These are phyloP conservation scores for Actinostola sp. DNA, from an alignment of 92 coral and sea anemone genomes.

Conservation along the genomic window DNA sequence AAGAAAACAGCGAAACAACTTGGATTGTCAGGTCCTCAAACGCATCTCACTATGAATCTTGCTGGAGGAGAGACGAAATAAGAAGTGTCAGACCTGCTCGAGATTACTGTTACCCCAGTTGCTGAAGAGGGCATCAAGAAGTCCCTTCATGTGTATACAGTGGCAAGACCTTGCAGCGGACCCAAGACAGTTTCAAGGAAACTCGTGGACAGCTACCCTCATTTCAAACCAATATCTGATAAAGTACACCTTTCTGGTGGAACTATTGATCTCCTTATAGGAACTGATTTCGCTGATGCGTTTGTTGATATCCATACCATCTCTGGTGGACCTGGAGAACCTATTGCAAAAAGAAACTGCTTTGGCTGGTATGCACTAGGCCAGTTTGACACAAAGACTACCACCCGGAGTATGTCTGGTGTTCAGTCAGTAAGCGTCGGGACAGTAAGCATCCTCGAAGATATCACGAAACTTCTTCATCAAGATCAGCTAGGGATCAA, in stretches of 20 bases:
- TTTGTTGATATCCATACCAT: conserved; percentile 42
- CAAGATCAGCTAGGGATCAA: conserved; percentile 62
- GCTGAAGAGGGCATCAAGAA: conserved; percentile 38
- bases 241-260: conserved; percentile 62
- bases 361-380: conserved; percentile 72
- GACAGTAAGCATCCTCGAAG: conserved; percentile 44
- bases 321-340: conserved; percentile 32
- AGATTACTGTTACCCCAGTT: conserved; percentile 26
- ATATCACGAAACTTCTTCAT: conserved; percentile 49
- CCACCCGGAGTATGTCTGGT: conserved; percentile 18
- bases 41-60: conserved; percentile 44
- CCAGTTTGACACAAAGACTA: conserved; percentile 13
- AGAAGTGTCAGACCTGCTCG: conserved; percentile 38
- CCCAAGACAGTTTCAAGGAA: conserved; percentile 55
- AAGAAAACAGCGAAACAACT: conserved; percentile 36
- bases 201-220: conserved; percentile 41
- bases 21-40: conserved; percentile 35
- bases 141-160: conserved; percentile 32
- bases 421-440: conserved; percentile 58
- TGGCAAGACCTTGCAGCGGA: conserved; percentile 52
- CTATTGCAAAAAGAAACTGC: conserved; percentile 51
- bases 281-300: conserved; percentile 64
- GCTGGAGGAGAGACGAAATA: conserved; percentile 41
- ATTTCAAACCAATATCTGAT: conserved; percentile 37
- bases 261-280: conserved; percentile 61